These are phyloP conservation scores for Sardinella longiceps DNA, from an alignment of 2,797 vertebrate species.

Conservation along the genomic window DNA sequence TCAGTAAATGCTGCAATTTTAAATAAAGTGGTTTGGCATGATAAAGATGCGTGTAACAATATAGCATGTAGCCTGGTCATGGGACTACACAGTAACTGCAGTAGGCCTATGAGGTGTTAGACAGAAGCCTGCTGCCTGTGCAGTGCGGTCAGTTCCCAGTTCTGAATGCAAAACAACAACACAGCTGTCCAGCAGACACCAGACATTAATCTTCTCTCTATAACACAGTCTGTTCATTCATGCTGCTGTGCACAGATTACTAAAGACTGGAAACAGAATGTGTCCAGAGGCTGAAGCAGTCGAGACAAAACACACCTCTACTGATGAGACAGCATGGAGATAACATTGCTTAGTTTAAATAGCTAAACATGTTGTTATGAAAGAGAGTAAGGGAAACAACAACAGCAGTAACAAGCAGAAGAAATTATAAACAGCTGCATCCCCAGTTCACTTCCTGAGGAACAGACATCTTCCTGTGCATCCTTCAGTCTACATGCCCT, in stretches of 20 bases:
- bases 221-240: not conserved
- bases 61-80: no score
- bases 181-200: not conserved
- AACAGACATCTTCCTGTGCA: conserved; percentile 57
- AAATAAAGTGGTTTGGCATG: not conserved
- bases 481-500: conserved; percentile 44
- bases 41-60: conserved; percentile 38
- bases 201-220: conserved; percentile 26
- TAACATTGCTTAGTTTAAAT: not conserved
- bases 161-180: not conserved
- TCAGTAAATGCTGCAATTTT: no score
- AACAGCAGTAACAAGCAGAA: not conserved
- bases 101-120: no score
- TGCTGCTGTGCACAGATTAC: not conserved
- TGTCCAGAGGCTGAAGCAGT: not conserved
- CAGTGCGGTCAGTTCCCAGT: not conserved
- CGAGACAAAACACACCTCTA: not conserved
- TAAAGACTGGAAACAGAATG: not conserved
- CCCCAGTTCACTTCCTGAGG: conserved; percentile 53
- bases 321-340: not conserved
- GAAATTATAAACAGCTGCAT: conserved; percentile 33
- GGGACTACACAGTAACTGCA: no score
- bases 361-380: not conserved
- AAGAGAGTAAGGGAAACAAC: not conserved
- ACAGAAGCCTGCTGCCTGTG: no score